Evolutionary conservation across 1,140 invertebrate species (phyloP).

Genomic region (Pachypeltis micranthus): DNA sequence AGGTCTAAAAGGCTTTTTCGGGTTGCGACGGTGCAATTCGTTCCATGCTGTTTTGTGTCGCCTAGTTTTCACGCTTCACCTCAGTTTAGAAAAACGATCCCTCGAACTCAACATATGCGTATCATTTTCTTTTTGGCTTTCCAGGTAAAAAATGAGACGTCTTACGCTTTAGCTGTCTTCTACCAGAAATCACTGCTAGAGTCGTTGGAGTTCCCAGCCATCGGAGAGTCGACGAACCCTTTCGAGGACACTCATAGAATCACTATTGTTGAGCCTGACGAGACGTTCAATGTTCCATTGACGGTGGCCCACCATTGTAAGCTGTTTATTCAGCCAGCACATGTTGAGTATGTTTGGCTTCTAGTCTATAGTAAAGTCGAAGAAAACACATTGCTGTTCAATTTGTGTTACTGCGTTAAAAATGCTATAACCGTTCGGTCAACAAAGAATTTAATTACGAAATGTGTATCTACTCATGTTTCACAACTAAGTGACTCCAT

Average conservation of each 20-base stretch:
- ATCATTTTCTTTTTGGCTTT: conserved; percentile 20
- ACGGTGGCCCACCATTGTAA: conserved; percentile 69
- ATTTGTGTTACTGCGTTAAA: no score
- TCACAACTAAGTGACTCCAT: no score
- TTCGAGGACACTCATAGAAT: conserved; percentile 63
- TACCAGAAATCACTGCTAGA: conserved; percentile 58
- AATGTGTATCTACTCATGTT: no score
- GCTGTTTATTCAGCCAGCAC: conserved; percentile 58
- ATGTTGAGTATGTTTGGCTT: conserved; percentile 46
- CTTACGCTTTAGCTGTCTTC: conserved; percentile 57
- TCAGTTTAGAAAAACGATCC: background rate
- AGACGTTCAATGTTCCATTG: conserved; percentile 60
- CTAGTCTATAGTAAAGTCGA: background rate
- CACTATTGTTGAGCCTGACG: conserved; percentile 56
- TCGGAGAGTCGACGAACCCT: conserved; percentile 57
- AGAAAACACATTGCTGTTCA: no score
- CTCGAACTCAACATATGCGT: background rate
- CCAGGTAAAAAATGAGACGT: conserved; percentile 66
- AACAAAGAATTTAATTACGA: no score
- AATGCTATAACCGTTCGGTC: no score
- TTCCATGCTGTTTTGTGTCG: no score
- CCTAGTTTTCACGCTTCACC: no score
- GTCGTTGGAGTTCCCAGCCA: conserved; percentile 44
- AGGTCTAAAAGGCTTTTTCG: no score
- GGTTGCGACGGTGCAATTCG: no score